A percentile compares a stretch with the other conserved stretches of the same genome.
phyloP scores from a whole-genome alignment of 2,797 vertebrate species.

The Typhlichthys eigenmanni region DNA sequence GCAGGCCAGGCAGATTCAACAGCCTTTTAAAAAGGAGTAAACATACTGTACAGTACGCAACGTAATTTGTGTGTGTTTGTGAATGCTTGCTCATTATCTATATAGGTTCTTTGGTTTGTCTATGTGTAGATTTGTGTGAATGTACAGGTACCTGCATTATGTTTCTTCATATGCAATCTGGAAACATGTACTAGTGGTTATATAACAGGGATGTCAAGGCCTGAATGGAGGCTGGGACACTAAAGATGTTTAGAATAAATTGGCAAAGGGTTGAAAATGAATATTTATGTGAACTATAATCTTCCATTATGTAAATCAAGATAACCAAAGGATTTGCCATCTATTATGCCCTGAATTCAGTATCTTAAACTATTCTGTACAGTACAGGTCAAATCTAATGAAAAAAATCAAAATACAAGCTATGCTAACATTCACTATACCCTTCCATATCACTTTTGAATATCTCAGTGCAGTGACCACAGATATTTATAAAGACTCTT shows the following conservation, averaged over 20 bases:
- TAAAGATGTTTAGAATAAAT: conserved; percentile 39
- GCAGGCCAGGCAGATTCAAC: conserved; percentile 44
- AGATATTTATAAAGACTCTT: conserved; percentile 49
- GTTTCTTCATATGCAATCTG: not conserved
- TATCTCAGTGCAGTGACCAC: conserved; percentile 38
- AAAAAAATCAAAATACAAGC: conserved; percentile 14
- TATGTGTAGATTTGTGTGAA: conserved; percentile 37
- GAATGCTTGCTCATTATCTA: not conserved
- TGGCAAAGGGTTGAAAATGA: conserved; percentile 35
- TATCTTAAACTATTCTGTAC: conserved; percentile 15
- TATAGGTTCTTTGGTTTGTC: not conserved
- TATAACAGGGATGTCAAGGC: conserved; percentile 59
- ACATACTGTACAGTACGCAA: conserved; percentile 13
- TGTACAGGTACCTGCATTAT: conserved; percentile 26
- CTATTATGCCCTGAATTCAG: no score
- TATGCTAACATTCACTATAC: conserved; percentile 21
- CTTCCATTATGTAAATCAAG: conserved; percentile 34
- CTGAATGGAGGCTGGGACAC: conserved; percentile 54
- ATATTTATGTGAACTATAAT: conserved; percentile 29
- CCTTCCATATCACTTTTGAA: conserved; percentile 47
- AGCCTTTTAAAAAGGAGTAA: conserved; percentile 43
- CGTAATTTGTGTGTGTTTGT: conserved; percentile 2
- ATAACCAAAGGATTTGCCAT: conserved; percentile 28
- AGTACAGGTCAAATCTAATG: conserved; percentile 40
- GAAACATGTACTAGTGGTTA: conserved; percentile 9